Base-by-base conservation (phyloP, 2,888 invertebrate genomes). In the Sesia bembeciformis region DNA sequence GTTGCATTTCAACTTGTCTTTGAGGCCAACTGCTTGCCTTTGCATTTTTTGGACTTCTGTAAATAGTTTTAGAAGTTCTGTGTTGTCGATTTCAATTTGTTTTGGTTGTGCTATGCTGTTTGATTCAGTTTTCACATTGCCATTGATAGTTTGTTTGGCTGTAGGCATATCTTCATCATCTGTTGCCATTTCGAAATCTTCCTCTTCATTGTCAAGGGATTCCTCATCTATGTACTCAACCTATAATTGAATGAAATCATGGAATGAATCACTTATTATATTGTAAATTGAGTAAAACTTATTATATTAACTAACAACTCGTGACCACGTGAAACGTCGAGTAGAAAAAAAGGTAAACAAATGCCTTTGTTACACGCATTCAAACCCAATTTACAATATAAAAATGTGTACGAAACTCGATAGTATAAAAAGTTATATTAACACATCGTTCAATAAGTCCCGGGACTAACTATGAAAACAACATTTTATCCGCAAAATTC, bases 171-270 rank as follows among this genome's bases (percentile, higher is more conserved):
- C 74, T 4, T 72, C 64, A 23, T 68, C 69, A 49, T 68, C 79
- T 5, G 72, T 70, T 23, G 76, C 74, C 72, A 80, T 74, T 39
- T 69, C 66, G 6, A 81, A 76, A 40, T 78, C 72, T 4, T 76
- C 72, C 56, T 79, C 81, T 60, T 81, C 77, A 40, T 85, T 59
- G 38, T 62, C 82, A 53, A 86, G 60, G 3, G 83, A 78, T 40
- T 88, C 87, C 62, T 89, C 89, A 53, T 89, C 89, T 58, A 89
- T 88, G 62, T 89, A 89, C 73, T 89, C 89, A 4, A 87, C 87
- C 89, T 89, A 65, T 23, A 23, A 23, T 23, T 23, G 23, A 23
- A 23, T 23, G 23, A 23, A 23, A 23, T 23, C 23, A 23, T 23
- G 23, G 23, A 23, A 23, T 23, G 1, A 23, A 23, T 23, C 23